Evolutionary conservation across 2,888 invertebrate genomes (phyloP), one percentile per base, ranked within the genome.

Genomic region (Chouioia cunea): DNA sequence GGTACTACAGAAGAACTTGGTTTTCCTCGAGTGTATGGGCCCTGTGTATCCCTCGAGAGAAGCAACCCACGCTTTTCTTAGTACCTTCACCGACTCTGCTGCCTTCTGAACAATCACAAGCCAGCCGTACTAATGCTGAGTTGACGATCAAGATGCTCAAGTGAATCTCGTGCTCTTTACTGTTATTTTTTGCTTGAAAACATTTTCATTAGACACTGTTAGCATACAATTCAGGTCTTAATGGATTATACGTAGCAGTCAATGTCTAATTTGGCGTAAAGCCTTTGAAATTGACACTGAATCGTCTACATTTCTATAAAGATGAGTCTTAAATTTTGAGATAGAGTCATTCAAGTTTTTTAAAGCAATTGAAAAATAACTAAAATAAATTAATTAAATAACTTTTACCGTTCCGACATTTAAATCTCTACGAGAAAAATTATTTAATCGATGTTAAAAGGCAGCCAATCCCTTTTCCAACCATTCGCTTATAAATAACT

Each of bases 1-100:
- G 0, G 88, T 90, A 0, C 78, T 82, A 47, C 83, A 86, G 2
- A 79, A 76, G 58, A 78, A 82, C 74, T 63, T 52, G 8, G 76
- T 82, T 2, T 77, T 82, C 46, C 70, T 85, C 27, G 82, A 85
- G 67, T 81, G 79, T 53, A 78, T 85, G 79, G 85, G 85, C 0
- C 85, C 84, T 14, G 79, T 85, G 4, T 84, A 82, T 68, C 85
- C 85, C 2, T 79, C 82, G 0, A 75, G 81, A 58, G 77, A 78
- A 68, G 82, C 83, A 2, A 76, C 75, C n/a, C 59, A 80, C 60
- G 76, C 80, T 8, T 85, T 85, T 66, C 70, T 82, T 23, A 81
- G 76, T 22, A 84, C 83, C 2, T 82, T 85, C 57, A 79, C 83
- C 0, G 60, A 76, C 63, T 65, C 60, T 48, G 14, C 22, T 18